Conservation (phyloP, 2,113 vertebrate species). For the Candoia aspera region DNA sequence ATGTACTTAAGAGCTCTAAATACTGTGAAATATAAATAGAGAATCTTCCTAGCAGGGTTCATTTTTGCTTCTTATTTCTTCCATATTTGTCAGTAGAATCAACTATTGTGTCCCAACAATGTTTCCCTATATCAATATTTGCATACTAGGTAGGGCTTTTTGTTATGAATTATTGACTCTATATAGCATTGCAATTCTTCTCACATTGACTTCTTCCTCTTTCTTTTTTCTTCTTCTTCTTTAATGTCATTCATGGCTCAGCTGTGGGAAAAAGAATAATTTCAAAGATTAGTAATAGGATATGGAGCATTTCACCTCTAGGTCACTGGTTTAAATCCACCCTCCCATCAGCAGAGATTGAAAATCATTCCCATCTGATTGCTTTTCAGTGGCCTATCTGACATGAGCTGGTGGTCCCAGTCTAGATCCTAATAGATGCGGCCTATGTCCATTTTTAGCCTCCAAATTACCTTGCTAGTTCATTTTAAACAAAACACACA, state of each 20-base stretch:
- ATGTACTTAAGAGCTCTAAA: not conserved
- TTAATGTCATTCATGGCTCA: conserved; percentile 31
- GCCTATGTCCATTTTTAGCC: conserved; percentile 13
- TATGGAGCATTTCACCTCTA: conserved; percentile 39
- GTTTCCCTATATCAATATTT: conserved; percentile 12
- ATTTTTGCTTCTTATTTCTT: conserved; percentile 9
- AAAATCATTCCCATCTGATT: conserved; percentile 45
- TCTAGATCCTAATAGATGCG: conserved; percentile 31
- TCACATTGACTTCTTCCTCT: conserved; percentile 20
- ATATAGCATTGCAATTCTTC: conserved; percentile 20
- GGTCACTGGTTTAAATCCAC: conserved; percentile 40
- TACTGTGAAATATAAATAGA: not conserved
- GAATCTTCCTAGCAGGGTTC: not conserved
- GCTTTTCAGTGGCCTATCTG: conserved; percentile 38
- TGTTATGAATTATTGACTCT: conserved; percentile 10
- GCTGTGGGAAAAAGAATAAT: conserved; percentile 39
- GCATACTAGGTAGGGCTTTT: not conserved
- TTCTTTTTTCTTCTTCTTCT: conserved; percentile 2
- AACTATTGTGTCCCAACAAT: not conserved
- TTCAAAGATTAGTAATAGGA: conserved; percentile 42
- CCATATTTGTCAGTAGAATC: not conserved
- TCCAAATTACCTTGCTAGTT: conserved; percentile 19
- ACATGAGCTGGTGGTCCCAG: conserved; percentile 37
- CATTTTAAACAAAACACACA: not conserved
- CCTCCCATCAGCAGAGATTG: conserved; percentile 36